phyloP scores from a whole-genome alignment of 1,140 invertebrate genomes.

The Drosophila seguyi region DNA sequence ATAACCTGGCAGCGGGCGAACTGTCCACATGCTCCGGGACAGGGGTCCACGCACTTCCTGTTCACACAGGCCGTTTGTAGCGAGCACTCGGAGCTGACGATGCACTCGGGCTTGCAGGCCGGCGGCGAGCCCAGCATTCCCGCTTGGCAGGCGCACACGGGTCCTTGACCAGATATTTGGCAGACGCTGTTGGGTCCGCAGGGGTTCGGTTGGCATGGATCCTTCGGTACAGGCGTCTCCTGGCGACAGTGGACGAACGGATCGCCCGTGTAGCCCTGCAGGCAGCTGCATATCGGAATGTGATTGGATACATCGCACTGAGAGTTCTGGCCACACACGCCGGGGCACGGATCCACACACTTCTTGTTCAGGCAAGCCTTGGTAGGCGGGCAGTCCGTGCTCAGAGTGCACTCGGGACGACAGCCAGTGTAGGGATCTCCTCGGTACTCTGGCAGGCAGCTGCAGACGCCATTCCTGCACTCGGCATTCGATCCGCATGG shows the following conservation, averaged over 20 bases:
- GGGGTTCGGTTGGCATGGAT: constrained; percentile 91
- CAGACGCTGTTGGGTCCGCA: constrained; percentile 93
- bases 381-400: constrained; percentile 91
- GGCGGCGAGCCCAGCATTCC: constrained; percentile 91
- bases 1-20: constrained; percentile 88
- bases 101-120: constrained; percentile 89
- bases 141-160: constrained; percentile 90
- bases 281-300: constrained; percentile 91
- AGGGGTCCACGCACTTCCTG: constrained; percentile 90
- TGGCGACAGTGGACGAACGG: constrained; percentile 88
- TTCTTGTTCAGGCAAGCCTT: constrained; percentile 91
- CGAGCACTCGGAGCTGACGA: constrained; percentile 89
- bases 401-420: constrained; percentile 93
- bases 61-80: constrained; percentile 89
- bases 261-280: constrained; percentile 90
- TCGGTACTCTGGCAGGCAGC: constrained; percentile 88
- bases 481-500: constrained; percentile 93
- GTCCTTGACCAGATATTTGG: constrained; percentile 90
- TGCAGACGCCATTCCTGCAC: constrained; percentile 89
- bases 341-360: constrained; percentile 91
- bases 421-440: constrained; percentile 90
- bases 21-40: constrained; percentile 89
- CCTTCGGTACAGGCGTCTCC: constrained; percentile 62
- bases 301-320: constrained; percentile 93
- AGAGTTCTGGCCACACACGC: constrained; percentile 90